A percentile compares a stretch with the other conserved stretches of the same genome.
phyloP scores from a whole-genome alignment of 2,888 invertebrate genomes.

The Argyra leucocephala region DNA sequence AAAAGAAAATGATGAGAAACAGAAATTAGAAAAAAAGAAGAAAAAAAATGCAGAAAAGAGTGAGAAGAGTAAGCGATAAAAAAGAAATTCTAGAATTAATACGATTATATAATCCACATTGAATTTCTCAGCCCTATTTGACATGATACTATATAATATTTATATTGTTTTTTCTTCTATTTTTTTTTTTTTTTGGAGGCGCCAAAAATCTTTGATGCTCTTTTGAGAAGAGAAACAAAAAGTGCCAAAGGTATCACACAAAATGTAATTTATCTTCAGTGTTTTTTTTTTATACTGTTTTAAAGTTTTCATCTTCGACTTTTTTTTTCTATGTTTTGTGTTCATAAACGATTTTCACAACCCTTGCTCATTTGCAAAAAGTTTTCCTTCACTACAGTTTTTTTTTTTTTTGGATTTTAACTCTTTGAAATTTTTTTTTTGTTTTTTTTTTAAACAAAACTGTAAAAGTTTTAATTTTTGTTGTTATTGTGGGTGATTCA shows the following conservation, averaged over 20 bases:
- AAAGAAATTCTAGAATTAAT: background rate
- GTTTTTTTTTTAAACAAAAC: background rate
- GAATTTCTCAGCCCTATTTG: too few relatives aligned
- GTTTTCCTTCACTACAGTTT: constrained; percentile 24
- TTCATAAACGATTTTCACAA: constrained; percentile 10
- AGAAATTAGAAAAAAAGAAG: too few relatives aligned
- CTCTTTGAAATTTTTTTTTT: background rate
- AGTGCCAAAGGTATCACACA: constrained; percentile 31
- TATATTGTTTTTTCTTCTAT: too few relatives aligned
- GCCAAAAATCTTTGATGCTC: constrained; percentile 26
- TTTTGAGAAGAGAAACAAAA: constrained; percentile 27
- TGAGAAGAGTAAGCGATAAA: background rate
- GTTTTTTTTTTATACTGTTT: background rate
- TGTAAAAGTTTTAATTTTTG: background rate
- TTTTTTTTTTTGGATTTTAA: background rate
- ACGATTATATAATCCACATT: background rate
- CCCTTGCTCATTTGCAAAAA: constrained; percentile 25
- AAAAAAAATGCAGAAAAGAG: too few relatives aligned
- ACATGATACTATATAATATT: too few relatives aligned
- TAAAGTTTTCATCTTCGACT: constrained; percentile 1
- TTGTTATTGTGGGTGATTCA: background rate
- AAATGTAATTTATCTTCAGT: constrained; percentile 27
- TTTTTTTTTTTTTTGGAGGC: constrained; percentile 27
- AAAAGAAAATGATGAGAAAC: too few relatives aligned
- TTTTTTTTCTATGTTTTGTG: background rate